Evolutionary conservation across 1,140 invertebrate species (phyloP), one percentile per base, ranked within the genome.

Genomic region (Drosophila ficusphila): DNA sequence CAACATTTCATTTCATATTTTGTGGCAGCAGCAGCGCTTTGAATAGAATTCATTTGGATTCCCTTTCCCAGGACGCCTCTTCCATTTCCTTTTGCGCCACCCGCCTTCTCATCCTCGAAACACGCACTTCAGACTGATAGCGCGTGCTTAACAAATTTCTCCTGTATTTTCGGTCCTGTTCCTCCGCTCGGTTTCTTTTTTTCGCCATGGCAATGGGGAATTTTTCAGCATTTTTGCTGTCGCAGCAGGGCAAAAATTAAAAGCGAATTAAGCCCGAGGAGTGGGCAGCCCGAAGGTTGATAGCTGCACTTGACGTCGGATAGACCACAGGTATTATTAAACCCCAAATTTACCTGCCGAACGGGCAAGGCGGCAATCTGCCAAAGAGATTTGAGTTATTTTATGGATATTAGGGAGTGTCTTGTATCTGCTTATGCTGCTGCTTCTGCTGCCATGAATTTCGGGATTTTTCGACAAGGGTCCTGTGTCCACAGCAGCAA

Each of bases 1-100:
- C 78, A 83, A 73, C 78, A 77, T 73, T 83, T 74, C 62, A 86
- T 86, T 85, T 76, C 65, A 85, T 85, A 81, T 86, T 86, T 85
- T 51, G 33, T 68, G 62, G 51, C 54, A 36, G 19, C 71, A 60
- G 46, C 60, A 27, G 7, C 51, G 79, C 79, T 85, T 76, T 81
- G 72, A 85, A 86, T 83, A 79, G 79, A 79, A 82, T 69, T 79
- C 79, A 82, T 83, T 83, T 79, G 49, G 71, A 56, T 46, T 74
- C 41, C 54, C 60, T 29, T 36, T 56, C 48, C 31, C 56, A 57
- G 49, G 49, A 19, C 56, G 23, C 27, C 58, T 60, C 11, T 41
- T 36, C 49, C 33, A 19, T 29, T 21, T 52, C 29, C 39, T 11
- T 58, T 60, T 25, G 2, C 7, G 39, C 12, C 38, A 31, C 36